A percentile compares a stretch with the other conserved stretches of the same genome.
phyloP scores from a whole-genome alignment of 2,113 vertebrate genomes.

The Ammodytes marinus region DNA sequence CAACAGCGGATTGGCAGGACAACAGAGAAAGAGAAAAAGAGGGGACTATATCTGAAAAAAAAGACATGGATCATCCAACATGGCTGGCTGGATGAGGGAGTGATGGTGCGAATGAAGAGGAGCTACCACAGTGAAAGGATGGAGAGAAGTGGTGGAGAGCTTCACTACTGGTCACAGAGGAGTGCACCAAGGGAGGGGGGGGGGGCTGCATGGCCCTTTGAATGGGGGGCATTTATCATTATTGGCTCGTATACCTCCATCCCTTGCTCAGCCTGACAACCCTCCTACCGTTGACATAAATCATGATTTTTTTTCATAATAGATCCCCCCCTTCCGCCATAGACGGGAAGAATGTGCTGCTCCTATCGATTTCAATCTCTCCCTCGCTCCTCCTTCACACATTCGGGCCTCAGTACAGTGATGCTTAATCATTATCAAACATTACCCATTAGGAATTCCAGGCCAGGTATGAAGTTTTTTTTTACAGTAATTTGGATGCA shows the following conservation, averaged over 20 bases:
- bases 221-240: constrained; percentile 91
- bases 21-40: constrained; percentile 15
- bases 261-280: constrained; percentile 88
- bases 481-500: constrained; percentile 83
- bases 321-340: constrained; percentile 91
- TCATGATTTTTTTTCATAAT: constrained; percentile 98
- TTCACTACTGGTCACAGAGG: constrained; percentile 39
- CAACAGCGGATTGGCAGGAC: constrained; percentile 33
- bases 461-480: constrained; percentile 88
- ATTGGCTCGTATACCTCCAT: constrained; percentile 92
- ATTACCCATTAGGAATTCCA: constrained; percentile 92
- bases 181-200: constrained; percentile 18
- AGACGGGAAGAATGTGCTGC: constrained; percentile 92
- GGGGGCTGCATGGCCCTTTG: constrained; percentile 39
- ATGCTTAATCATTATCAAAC: constrained; percentile 93
- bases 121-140: constrained; percentile 2
- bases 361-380: constrained; percentile 88
- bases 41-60: constrained; percentile 11
- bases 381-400: constrained; percentile 28
- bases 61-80: not conserved
- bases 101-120: not conserved
- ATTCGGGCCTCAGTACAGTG: constrained; percentile 69
- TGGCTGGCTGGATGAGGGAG: not conserved
- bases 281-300: constrained; percentile 92
- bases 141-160: constrained; percentile 26